Evolutionary conservation across 1,140 invertebrate species (phyloP).

Genomic region (Uloborus diversus): DNA sequence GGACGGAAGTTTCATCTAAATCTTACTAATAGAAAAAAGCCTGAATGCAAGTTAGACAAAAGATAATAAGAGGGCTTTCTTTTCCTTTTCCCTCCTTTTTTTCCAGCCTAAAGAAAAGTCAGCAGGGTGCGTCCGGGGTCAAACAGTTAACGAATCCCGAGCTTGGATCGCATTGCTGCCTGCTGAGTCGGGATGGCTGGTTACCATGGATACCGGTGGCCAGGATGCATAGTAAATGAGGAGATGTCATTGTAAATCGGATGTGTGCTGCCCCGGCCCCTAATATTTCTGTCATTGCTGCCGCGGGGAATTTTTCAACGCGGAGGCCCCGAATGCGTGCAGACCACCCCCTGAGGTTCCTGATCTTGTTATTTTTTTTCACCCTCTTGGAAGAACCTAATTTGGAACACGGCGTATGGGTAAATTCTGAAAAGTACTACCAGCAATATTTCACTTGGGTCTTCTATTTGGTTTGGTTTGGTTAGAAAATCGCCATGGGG

Average conservation of each 20-base stretch:
- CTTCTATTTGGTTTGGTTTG: no score
- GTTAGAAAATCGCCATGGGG: no score
- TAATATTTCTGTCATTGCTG: constrained; percentile 41
- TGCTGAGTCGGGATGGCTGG: constrained; percentile 14
- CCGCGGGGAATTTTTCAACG: neutral
- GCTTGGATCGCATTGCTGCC: constrained; percentile 7
- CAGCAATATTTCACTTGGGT: no score
- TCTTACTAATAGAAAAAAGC: no score
- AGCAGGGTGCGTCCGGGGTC: constrained; percentile 23
- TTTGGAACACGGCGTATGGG: no score
- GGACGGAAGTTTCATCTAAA: no score
- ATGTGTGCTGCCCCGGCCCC: neutral
- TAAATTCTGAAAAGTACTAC: no score
- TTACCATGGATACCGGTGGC: constrained; percentile 25
- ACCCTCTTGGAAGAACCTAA: no score
- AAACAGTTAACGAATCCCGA: constrained; percentile 47
- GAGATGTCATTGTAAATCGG: constrained; percentile 52
- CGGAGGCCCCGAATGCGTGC: neutral
- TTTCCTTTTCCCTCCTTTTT: neutral
- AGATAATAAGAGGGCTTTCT: no score
- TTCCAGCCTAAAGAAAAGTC: neutral
- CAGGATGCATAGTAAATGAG: constrained; percentile 52
- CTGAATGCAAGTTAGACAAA: no score
- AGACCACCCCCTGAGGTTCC: neutral
- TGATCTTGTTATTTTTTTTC: neutral